Evolutionary conservation across 2,888 invertebrate genomes (phyloP).

Genomic region (Aelia acuminata): DNA sequence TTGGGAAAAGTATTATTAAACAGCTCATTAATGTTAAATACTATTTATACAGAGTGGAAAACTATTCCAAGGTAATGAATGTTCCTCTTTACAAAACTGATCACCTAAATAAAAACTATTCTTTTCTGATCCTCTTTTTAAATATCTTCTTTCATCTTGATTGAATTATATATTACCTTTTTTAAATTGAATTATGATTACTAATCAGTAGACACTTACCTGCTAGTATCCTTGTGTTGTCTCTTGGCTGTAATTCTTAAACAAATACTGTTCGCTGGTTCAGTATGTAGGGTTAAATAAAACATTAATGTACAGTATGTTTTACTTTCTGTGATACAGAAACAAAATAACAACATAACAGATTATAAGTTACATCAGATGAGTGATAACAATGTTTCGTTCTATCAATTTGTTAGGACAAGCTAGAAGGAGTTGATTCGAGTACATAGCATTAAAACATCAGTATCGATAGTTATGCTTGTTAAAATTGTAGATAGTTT

Average conservation of each 20-base stretch:
- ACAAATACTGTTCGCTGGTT: background rate
- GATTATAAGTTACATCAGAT: background rate
- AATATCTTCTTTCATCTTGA: too few species aligned
- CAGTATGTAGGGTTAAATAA: background rate
- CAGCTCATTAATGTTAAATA: too few species aligned
- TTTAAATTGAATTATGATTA: background rate
- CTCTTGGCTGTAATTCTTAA: background rate
- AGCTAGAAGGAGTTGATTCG: constrained; percentile 15
- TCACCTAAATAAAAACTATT: too few species aligned
- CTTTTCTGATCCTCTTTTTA: too few species aligned
- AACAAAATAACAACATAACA: background rate
- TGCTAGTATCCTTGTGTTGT: background rate
- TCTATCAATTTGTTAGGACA: background rate
- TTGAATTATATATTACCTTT: too few species aligned
- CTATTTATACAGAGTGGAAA: too few species aligned
- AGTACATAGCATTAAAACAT: background rate
- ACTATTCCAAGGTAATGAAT: too few species aligned
- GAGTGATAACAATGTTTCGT: background rate
- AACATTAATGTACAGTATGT: background rate
- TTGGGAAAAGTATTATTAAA: too few species aligned
- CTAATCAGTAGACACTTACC: background rate
- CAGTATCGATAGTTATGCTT: background rate
- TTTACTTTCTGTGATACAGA: constrained; percentile 38
- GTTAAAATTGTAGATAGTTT: constrained; percentile 4
- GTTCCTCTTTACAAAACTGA: too few species aligned